These are phyloP conservation scores for Paratrypauchen microcephalus DNA, from an alignment of 2,797 vertebrate species.

Conservation along the genomic window DNA sequence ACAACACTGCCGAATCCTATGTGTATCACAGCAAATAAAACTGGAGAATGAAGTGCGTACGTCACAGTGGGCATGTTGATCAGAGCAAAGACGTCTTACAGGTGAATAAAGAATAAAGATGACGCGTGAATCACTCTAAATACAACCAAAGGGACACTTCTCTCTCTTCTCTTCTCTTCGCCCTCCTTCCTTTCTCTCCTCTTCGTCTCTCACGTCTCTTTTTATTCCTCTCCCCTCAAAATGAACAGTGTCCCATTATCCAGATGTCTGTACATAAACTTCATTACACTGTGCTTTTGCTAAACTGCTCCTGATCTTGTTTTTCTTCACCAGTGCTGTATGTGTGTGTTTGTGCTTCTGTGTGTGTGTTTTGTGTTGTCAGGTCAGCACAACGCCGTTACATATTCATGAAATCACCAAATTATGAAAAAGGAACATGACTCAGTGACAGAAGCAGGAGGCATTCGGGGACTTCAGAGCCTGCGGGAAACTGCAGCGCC, in stretches of 20 bases:
- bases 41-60: no score
- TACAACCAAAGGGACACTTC: no score
- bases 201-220: background rate
- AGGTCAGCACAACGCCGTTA: slow-evolving; percentile 57
- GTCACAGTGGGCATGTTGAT: no score
- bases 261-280: slow-evolving; percentile 2
- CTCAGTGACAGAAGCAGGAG: slow-evolving; percentile 62
- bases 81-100: no score
- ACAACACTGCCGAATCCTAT: no score
- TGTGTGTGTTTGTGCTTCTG: slow-evolving; percentile 9
- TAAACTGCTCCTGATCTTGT: slow-evolving; percentile 12
- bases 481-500: slow-evolving; percentile 12
- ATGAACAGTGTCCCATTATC: background rate
- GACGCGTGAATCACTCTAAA: no score
- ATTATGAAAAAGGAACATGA: slow-evolving; percentile 65
- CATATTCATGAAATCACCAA: slow-evolving; percentile 68
- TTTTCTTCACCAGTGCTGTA: slow-evolving; percentile 22
- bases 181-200: no score
- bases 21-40: no score
- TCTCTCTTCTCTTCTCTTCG: background rate
- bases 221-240: background rate
- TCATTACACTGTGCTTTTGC: slow-evolving; percentile 16
- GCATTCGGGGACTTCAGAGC: slow-evolving; percentile 54
- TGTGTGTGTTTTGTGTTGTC: slow-evolving; percentile 24
- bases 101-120: no score